These are phyloP conservation scores for Bubalus kerabau DNA, from an alignment of 2,113 vertebrate species.

Conservation along the genomic window DNA sequence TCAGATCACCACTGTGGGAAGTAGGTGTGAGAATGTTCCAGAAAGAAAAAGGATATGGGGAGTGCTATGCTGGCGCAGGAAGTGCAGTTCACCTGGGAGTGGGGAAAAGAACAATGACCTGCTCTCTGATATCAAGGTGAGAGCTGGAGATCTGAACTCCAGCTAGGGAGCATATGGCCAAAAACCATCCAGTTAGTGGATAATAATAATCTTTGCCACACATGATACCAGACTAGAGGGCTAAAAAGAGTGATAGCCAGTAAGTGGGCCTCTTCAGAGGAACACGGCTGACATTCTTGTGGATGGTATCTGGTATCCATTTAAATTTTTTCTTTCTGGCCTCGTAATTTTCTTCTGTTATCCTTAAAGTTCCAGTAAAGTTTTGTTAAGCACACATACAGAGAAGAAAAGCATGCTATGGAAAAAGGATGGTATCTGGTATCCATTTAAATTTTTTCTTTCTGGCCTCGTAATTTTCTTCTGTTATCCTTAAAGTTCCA, in stretches of 20 bases:
- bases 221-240: neutral
- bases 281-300: neutral
- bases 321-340: neutral
- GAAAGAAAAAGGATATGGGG: neutral
- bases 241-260: neutral
- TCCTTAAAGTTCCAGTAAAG: neutral
- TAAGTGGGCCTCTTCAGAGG: neutral
- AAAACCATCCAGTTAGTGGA: neutral
- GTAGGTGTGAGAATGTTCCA: neutral
- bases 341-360: neutral
- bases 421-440: neutral
- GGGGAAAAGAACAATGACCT: neutral
- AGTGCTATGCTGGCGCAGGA: neutral
- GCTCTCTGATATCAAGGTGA: neutral
- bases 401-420: neutral
- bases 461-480: neutral
- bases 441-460: conserved; percentile 14
- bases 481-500: neutral
- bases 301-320: neutral
- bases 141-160: neutral
- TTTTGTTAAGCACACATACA: conserved; percentile 25
- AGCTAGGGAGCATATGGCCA: neutral
- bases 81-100: neutral
- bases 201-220: neutral
- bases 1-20: neutral